Base-by-base conservation (phyloP, 2,113 vertebrate species). In the Aspiorhynchus laticeps region DNA sequence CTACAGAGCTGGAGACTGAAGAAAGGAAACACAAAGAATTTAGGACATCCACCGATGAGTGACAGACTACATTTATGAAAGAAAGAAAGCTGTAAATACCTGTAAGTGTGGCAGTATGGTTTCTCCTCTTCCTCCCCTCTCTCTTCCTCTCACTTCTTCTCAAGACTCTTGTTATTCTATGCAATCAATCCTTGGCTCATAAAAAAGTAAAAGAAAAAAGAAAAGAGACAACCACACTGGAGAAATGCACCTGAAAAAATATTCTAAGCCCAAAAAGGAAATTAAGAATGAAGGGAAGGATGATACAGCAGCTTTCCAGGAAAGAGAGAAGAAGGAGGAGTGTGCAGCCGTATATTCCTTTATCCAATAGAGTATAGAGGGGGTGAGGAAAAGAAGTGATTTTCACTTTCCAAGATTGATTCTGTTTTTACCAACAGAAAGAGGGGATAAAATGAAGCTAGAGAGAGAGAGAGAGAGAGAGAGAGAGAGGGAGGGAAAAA, bases 341-440 rank as follows among this genome's bases (percentile, higher is more conserved):
- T 88, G 90, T 87, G 87, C 85, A 48, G 83, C 26, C 90, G 88
- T 91, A 89, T 90, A 93, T 93, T 90, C 91, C 87, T 91, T 90
- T 93, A 93, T 92, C 93, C 92, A 93, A 85, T 89, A 87, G 92
- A 90, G 89, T 89, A 88, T 93, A 91, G 91, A 94, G 91, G 91
- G 92, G 93, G 92, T 92, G 90, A 91, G 90, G 93, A 91, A 84
- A 90, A 91, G 92, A 93, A 90, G 90, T 92, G 91, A 91, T 91
- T 93, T 92, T 93, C 92, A 93, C 94, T 95, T 95, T 96, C 94
- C 90, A 95, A 95, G 95, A 95, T 94, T 93, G 92, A 92, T 90
- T 92, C 92, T 91, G 91, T 90, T 90, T 91, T 93, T 93, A 93
- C 86, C 85, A 92, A 93, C 85, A 91, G 91, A 91, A 91, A 87